Percentiles rank a stretch among this genome's conserved stretches.
These are phyloP conservation scores for Formica selysi DNA, from an alignment of 1,140 invertebrate species.

Conservation along the genomic window DNA sequence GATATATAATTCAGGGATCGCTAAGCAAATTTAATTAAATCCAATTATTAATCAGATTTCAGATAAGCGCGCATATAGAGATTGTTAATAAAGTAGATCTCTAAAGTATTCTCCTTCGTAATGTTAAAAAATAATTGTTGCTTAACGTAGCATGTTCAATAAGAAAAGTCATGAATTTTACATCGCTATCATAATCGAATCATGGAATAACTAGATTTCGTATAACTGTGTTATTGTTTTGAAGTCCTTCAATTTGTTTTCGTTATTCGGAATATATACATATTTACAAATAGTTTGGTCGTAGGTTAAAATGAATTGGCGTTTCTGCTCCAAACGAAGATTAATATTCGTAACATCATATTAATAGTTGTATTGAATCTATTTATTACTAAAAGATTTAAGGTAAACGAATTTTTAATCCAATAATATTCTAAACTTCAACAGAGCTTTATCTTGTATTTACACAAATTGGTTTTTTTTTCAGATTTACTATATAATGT, in stretches of 20 bases:
- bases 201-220: too few relatives aligned
- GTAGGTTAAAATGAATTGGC: neutral
- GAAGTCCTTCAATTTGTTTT: neutral
- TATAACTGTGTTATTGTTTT: neutral
- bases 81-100: neutral
- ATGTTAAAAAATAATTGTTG: neutral
- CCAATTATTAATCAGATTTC: neutral
- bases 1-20: neutral
- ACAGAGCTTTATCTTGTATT: too few relatives aligned
- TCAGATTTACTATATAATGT: neutral
- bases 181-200: too few relatives aligned
- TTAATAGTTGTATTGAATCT: neutral
- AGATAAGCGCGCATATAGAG: neutral
- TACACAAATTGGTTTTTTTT: neutral
- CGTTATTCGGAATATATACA: neutral
- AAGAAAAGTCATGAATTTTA: too few relatives aligned
- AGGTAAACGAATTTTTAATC: too few relatives aligned
- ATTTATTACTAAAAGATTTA: too few relatives aligned
- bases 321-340: neutral
- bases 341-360: neutral
- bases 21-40: constrained; percentile 5
- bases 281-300: neutral
- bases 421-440: too few relatives aligned
- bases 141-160: neutral
- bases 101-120: neutral